phyloP scores from a whole-genome alignment of 1,140 invertebrate genomes.

The Anastatus disparis region DNA sequence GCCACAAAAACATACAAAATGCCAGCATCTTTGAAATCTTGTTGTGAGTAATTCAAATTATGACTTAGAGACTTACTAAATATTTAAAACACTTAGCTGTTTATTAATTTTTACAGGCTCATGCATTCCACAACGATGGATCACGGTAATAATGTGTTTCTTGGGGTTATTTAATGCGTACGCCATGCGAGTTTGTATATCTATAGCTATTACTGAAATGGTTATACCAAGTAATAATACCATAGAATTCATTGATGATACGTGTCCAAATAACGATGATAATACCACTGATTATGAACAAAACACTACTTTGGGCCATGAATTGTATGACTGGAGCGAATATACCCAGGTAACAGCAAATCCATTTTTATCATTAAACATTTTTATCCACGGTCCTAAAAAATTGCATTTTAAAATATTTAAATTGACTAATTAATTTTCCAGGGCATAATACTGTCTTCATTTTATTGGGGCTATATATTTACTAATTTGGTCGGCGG shows the following conservation, averaged over 20 bases:
- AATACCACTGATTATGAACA: not conserved
- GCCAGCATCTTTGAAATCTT: too few species aligned
- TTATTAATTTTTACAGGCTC: not conserved
- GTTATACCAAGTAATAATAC: not conserved
- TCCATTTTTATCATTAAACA: not conserved
- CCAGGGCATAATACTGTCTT: conserved; percentile 50
- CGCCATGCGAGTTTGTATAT: conserved; percentile 5
- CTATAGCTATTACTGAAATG: conserved; percentile 21
- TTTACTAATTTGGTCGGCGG: not conserved
- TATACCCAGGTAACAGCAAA: conserved; percentile 9
- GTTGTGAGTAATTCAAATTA: too few species aligned
- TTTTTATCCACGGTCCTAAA: too few species aligned
- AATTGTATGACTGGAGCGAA: conserved; percentile 51
- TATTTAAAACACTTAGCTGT: too few species aligned
- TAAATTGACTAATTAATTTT: not conserved
- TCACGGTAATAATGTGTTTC: conserved; percentile 86
- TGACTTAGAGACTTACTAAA: too few species aligned
- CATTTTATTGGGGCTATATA: conserved; percentile 26
- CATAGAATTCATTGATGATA: conserved; percentile 33
- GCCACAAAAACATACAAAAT: too few species aligned
- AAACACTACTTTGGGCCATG: not conserved
- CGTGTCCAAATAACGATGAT: not conserved
- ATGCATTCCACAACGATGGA: conserved; percentile 71
- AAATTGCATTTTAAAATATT: too few species aligned
- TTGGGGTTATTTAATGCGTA: conserved; percentile 71